Evolutionary conservation across 2,113 vertebrate species (phyloP), one percentile per base, ranked within the genome.

Genomic region (Oncorhynchus masou): DNA sequence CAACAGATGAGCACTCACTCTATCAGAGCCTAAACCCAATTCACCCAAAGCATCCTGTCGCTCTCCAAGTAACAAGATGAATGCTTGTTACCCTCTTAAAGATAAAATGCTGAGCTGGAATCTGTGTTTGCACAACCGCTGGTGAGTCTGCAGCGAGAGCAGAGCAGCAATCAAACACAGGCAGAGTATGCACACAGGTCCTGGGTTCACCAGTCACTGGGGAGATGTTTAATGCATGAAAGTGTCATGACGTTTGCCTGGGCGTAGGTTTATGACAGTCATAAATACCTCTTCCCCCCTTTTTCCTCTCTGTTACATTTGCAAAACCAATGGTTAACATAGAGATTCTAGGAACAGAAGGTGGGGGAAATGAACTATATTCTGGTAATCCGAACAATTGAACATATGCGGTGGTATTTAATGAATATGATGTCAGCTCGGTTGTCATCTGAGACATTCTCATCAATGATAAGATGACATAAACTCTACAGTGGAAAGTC

Each of bases 31-130:
- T 75, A 82, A 87, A 82, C 80, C 81, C 88, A 73, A 86, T 82
- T 86, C 87, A 89, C 75, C 85, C 84, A 80, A 89, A 91, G 88
- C 85, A 83, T 89, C 83, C 83, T 86, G 92, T 87, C 89, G 83
- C 86, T 89, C 75, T 75, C 76, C 70, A 45, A 34, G 83, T 87
- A 83, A 88, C 86, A 90, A 86, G 92, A 93, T 94, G 93, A 92
- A 89, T 76, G 82, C 87, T 86, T 90, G 89, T 91, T 91, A 88
- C 83, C 80, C 86, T 91, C 91, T 93, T 83, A 86, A 85, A 89
- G 91, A 94, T 92, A 91, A 92, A 86, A 72, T 8, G 74, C 81
- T 68, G 67, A 31, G 77, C 74, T 69, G 74, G 80, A 85, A 86
- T 85, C 84, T 78, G 76, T 84, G 81, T 84, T 86, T 68, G 25